Evolutionary conservation across 2,888 invertebrate genomes (phyloP).

Genomic region (Deilephila porcellus): DNA sequence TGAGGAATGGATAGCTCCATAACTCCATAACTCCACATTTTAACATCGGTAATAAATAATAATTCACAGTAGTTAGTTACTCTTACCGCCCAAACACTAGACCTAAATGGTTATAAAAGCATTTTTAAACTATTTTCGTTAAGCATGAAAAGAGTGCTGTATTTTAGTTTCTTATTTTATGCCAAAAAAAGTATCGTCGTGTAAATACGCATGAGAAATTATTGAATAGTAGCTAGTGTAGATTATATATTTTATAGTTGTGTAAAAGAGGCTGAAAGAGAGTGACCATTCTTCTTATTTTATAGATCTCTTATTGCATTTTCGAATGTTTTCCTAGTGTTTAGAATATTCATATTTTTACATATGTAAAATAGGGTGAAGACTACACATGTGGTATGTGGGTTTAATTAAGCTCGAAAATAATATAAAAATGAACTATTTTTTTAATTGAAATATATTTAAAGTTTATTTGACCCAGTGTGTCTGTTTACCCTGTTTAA

Average conservation of each 20-base stretch:
- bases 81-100: background rate
- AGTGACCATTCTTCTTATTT: constrained; percentile 6
- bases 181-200: constrained; percentile 4
- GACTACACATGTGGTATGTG: background rate
- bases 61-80: no score
- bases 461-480: background rate
- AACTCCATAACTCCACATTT: no score
- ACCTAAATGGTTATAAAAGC: background rate
- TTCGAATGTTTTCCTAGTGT: constrained; percentile 29
- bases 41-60: no score
- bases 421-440: no score
- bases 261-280: constrained; percentile 7
- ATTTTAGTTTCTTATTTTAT: constrained; percentile 2
- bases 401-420: background rate
- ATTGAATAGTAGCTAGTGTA: background rate
- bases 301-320: constrained; percentile 33
- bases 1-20: no score
- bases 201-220: constrained; percentile 21
- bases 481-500: background rate
- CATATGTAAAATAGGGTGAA: constrained; percentile 20
- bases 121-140: background rate
- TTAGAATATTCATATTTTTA: constrained; percentile 28
- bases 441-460: no score
- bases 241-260: background rate
- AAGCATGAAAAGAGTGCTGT: constrained; percentile 5